Evolutionary conservation across 2,888 invertebrate genomes (phyloP).

Genomic region (Nomada fabriciana): DNA sequence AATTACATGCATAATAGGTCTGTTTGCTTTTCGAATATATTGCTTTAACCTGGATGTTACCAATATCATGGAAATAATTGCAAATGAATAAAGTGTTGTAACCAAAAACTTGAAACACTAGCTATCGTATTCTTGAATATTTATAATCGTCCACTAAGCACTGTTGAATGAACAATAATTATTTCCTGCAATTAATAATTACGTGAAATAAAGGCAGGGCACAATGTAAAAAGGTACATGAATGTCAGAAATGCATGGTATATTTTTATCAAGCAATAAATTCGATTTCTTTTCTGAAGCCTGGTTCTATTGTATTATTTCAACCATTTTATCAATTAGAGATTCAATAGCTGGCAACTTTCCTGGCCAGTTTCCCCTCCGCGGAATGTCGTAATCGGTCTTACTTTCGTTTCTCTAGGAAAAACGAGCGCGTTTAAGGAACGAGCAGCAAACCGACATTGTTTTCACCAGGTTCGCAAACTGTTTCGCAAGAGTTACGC

Average conservation of each 20-base stretch:
- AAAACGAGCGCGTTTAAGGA: conserved; percentile 15
- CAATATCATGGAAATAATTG: too few species aligned
- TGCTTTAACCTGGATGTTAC: too few species aligned
- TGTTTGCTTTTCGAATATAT: too few species aligned
- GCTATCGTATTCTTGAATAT: too few species aligned
- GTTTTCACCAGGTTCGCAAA: conserved; percentile 32
- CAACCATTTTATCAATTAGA: background rate
- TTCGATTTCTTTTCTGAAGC: background rate
- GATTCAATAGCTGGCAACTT: background rate
- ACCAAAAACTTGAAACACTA: too few species aligned
- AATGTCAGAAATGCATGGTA: background rate
- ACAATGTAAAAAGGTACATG: too few species aligned
- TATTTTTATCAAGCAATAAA: background rate
- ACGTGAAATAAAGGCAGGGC: too few species aligned
- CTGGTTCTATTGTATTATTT: background rate
- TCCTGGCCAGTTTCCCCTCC: background rate
- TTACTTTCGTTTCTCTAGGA: conserved; percentile 30
- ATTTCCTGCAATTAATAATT: too few species aligned
- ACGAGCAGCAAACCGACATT: conserved; percentile 5
- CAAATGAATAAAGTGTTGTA: too few species aligned
- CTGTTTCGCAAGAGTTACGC: conserved; percentile 35
- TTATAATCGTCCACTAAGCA: too few species aligned
- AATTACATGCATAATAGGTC: too few species aligned
- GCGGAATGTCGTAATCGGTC: background rate
- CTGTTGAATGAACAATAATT: too few species aligned